These are phyloP conservation scores for Meriones unguiculatus DNA, from an alignment of 2,113 vertebrate species.

Conservation along the genomic window DNA sequence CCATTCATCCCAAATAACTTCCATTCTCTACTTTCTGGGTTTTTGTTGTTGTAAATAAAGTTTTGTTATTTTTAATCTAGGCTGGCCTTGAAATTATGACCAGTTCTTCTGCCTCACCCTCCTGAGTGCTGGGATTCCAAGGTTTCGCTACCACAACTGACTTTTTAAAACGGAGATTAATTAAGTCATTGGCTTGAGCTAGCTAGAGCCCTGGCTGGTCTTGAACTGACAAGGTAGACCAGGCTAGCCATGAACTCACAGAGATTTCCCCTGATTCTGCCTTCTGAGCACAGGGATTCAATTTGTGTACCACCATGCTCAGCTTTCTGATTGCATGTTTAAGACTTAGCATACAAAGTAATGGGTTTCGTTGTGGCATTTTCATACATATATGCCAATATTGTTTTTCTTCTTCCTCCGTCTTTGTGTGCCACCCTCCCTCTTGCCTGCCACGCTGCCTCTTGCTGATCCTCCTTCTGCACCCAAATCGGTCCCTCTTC, in stretches of 20 bases:
- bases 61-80: neutral
- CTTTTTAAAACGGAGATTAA: neutral
- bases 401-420: neutral
- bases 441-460: no score
- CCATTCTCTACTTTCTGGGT: neutral
- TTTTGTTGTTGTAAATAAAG: neutral
- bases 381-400: neutral
- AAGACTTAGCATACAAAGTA: neutral
- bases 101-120: neutral
- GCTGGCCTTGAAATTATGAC: neutral
- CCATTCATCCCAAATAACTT: neutral
- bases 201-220: neutral
- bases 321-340: neutral
- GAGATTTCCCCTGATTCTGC: neutral
- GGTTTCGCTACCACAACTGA: neutral
- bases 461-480: neutral
- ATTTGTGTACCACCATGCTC: neutral
- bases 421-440: no score
- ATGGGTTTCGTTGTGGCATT: neutral
- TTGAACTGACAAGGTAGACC: neutral
- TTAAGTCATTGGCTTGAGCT: neutral
- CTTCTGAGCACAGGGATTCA: neutral
- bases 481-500: neutral
- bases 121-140: neutral
- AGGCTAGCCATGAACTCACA: neutral